A percentile compares a stretch with the other conserved stretches of the same genome.
phyloP scores from a whole-genome alignment of 2,113 vertebrate genomes.

The Hyaena hyaena region DNA sequence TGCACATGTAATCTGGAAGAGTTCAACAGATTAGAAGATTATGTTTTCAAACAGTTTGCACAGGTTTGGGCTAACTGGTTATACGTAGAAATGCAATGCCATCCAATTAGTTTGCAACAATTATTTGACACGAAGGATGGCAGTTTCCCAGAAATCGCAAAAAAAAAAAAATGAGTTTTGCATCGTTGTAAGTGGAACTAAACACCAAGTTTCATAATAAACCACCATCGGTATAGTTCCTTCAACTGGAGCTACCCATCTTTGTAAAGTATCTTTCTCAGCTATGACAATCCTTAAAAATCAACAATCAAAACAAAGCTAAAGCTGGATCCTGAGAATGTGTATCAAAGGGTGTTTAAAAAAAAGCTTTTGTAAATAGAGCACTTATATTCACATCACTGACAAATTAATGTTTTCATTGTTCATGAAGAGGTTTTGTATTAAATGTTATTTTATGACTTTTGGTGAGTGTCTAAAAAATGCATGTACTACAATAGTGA shows the following conservation, averaged over 20 bases:
- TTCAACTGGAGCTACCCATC: neutral
- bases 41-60: conserved; percentile 39
- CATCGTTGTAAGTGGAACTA: neutral
- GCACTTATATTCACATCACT: neutral
- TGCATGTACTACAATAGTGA: accelerated
- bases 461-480: neutral
- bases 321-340: neutral
- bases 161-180: neutral
- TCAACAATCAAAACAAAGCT: neutral
- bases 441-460: neutral
- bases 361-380: neutral
- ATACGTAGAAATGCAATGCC: neutral
- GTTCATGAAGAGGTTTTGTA: neutral
- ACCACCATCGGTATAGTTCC: neutral
- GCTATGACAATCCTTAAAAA: neutral
- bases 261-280: neutral
- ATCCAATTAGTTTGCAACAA: conserved; percentile 31
- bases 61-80: neutral
- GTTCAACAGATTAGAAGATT: neutral
- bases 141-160: neutral
- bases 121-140: neutral
- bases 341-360: neutral
- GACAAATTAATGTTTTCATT: neutral
- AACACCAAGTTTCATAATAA: neutral
- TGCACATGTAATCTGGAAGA: neutral